Base-by-base conservation (phyloP, 2,797 vertebrate species). In the Manis javanica region DNA sequence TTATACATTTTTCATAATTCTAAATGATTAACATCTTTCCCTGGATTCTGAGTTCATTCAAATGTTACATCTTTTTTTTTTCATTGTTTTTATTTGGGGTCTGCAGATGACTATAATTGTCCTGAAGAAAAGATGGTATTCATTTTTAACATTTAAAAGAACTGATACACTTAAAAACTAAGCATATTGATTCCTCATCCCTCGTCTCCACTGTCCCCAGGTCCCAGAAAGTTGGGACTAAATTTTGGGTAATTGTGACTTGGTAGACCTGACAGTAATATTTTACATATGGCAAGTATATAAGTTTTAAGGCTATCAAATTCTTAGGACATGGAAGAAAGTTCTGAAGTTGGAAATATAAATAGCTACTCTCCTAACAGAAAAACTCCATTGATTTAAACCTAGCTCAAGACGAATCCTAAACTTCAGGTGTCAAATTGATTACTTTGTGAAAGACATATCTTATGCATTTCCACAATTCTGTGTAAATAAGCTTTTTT, bases 261-360 rank as follows among this genome's bases (percentile, higher is more conserved):
- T 31, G 26, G 15, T 68, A 74, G 75, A 55, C 14, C 29, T 89
- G 15, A 66, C 3, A 82, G 16, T 59, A 51, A 77, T 68, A 81
- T 89, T 72, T 89, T 26, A 77, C 74, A 94, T 63, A 59, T 55
- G 39, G 31, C 26, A 77, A 90, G 5, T n/a, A 92, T 74, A 7
- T 81, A 75, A 69, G 9, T 69, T 86, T 93, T 87, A 79, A 93
- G 9, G 23, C 85, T 39, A 92, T 75, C 63, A 87, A 59, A 57
- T 91, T 74, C 39, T 82, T 87, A 79, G 26, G 23, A 3, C 39
- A 59, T 79, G 26, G 90, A 87, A 95, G 66, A 85, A 81, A 83
- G 23, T 95, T 89, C 26, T 96, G 37, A 94, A 23, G 5, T 46
- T 94, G 53, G 31, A 83, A 88, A 89, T 94, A 71, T 74, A 19